Evolutionary conservation across 2,888 invertebrate species (phyloP).

Genomic region (Linnaemya tessellans): DNA sequence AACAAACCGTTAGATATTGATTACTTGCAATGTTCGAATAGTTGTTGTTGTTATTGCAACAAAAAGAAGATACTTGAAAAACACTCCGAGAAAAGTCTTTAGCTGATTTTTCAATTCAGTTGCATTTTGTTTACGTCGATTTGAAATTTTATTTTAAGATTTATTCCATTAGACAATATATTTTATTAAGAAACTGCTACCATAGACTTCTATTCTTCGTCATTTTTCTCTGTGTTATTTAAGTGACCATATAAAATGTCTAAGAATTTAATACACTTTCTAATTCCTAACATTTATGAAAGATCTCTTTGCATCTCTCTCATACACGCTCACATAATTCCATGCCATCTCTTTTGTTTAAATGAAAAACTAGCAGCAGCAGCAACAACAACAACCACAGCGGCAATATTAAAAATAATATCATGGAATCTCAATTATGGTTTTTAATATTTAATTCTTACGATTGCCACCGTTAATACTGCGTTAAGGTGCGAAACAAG

Average conservation of each 20-base stretch:
- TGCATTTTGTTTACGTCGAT: too few relatives aligned
- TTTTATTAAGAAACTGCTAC: background rate
- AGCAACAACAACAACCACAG: slow-evolving; percentile 27
- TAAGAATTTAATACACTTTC: slow-evolving; percentile 53
- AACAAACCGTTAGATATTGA: slow-evolving; percentile 65
- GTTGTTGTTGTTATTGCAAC: slow-evolving; percentile 28
- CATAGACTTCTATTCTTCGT: background rate
- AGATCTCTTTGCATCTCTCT: slow-evolving; percentile 26
- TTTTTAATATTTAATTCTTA: slow-evolving; percentile 75
- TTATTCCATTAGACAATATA: too few relatives aligned
- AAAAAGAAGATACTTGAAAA: slow-evolving; percentile 20
- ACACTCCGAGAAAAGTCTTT: slow-evolving; percentile 32
- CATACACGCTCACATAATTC: background rate
- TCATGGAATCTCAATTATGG: slow-evolving; percentile 73
- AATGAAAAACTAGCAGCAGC: slow-evolving; percentile 18
- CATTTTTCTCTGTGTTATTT: slow-evolving; percentile 47
- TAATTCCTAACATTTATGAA: slow-evolving; percentile 52
- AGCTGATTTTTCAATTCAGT: background rate
- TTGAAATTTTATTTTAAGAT: too few relatives aligned
- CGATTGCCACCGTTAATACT: slow-evolving; percentile 74
- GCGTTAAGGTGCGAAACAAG: slow-evolving; percentile 78
- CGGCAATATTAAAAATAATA: slow-evolving; percentile 42
- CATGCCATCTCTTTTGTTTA: background rate
- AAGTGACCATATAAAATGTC: slow-evolving; percentile 52
- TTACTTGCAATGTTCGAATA: slow-evolving; percentile 35